Conservation (phyloP, 2,888 invertebrate genomes). For the Tethea ocularis region DNA sequence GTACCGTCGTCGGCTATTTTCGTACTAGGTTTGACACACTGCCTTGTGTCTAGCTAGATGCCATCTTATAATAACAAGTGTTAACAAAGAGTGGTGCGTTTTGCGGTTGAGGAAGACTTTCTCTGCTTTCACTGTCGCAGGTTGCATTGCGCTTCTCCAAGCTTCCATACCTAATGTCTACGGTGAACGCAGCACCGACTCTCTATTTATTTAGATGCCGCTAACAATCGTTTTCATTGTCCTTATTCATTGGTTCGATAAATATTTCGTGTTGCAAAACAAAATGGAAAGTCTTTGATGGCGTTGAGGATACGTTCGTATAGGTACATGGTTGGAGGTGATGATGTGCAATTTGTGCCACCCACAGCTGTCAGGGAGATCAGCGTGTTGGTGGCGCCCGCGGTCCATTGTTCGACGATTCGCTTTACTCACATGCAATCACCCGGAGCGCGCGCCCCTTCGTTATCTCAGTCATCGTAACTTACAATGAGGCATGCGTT, state of each 20-base stretch:
- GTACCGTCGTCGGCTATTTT: no score
- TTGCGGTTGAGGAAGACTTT: slow-evolving; percentile 61
- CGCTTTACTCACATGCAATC: slow-evolving; percentile 27
- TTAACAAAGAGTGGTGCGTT: slow-evolving; percentile 51
- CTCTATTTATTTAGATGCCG: slow-evolving; percentile 77
- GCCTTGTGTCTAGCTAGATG: no score
- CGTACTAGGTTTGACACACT: no score
- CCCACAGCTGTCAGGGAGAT: slow-evolving; percentile 66
- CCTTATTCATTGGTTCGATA: slow-evolving; percentile 65
- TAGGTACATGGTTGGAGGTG: slow-evolving; percentile 65
- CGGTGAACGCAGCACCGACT: slow-evolving; percentile 53
- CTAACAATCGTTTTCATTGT: slow-evolving; percentile 71
- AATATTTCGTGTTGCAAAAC: slow-evolving; percentile 67
- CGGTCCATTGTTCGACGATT: slow-evolving; percentile 57
- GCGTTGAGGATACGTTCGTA: slow-evolving; percentile 53
- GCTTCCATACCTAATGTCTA: slow-evolving; percentile 52
- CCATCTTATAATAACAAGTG: slow-evolving; percentile 44
- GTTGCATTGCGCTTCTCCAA: slow-evolving; percentile 59
- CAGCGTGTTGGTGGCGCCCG: slow-evolving; percentile 69
- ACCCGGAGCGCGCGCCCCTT: slow-evolving; percentile 8
- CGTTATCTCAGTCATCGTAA: background rate
- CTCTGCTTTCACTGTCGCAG: slow-evolving; percentile 78
- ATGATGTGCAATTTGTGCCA: slow-evolving; percentile 74
- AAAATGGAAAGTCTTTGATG: slow-evolving; percentile 72
- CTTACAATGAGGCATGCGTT: background rate